Conservation (phyloP, 2,797 vertebrate genomes). For the Pangasius larnaudii region DNA sequence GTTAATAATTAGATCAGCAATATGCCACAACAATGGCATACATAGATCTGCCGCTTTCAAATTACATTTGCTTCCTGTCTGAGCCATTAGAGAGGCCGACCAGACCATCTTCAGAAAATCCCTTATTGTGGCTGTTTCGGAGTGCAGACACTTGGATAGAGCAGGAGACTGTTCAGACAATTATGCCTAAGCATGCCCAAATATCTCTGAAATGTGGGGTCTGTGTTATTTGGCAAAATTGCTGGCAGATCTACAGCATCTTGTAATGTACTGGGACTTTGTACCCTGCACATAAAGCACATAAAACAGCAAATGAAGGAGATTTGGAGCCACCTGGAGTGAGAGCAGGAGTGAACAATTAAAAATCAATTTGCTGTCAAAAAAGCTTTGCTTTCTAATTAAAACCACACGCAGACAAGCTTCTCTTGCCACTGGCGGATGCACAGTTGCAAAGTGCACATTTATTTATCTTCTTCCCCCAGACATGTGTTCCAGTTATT, state of each 20-base stretch:
- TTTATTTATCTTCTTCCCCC: slow-evolving; percentile 59
- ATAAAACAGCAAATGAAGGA: slow-evolving; percentile 66
- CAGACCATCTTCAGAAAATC: slow-evolving; percentile 89
- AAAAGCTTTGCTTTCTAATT: slow-evolving; percentile 78
- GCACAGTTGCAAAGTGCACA: slow-evolving; percentile 52
- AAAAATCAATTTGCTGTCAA: slow-evolving; percentile 79
- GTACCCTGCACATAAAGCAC: slow-evolving; percentile 48
- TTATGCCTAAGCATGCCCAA: slow-evolving; percentile 76
- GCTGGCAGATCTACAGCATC: slow-evolving; percentile 49
- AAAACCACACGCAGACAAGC: slow-evolving; percentile 67
- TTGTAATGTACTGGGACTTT: slow-evolving; percentile 54
- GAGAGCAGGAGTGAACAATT: slow-evolving; percentile 76
- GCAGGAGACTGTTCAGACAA: slow-evolving; percentile 89
- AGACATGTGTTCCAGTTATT: slow-evolving; percentile 51
- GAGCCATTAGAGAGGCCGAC: slow-evolving; percentile 86
- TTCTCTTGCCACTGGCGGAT: slow-evolving; percentile 64
- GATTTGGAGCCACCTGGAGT: slow-evolving; percentile 76
- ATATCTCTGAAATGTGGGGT: slow-evolving; percentile 72
- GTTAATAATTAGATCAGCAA: slow-evolving; percentile 96
- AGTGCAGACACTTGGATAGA: slow-evolving; percentile 86
- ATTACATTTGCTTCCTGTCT: slow-evolving; percentile 95
- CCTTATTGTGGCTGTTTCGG: slow-evolving; percentile 87
- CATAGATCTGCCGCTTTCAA: slow-evolving; percentile 94
- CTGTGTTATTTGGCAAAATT: slow-evolving; percentile 64
- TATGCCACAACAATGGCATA: slow-evolving; percentile 89